A percentile compares a stretch with the other conserved stretches of the same genome.
phyloP scores from a whole-genome alignment of 2,888 invertebrate genomes.

The Andrena bicolor region DNA sequence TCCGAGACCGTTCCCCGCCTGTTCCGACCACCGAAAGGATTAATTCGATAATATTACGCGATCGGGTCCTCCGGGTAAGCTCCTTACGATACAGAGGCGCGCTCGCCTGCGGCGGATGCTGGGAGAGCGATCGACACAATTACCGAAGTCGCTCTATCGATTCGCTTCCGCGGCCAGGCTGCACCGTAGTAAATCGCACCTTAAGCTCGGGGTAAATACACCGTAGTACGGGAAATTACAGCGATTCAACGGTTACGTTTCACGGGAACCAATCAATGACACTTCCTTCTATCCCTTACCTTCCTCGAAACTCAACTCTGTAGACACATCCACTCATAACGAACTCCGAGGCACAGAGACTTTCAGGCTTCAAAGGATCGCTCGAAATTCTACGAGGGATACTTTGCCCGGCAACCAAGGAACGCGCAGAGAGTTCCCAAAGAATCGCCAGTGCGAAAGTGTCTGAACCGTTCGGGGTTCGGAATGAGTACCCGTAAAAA shows the following conservation, averaged over 20 bases:
- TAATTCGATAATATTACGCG: constrained; percentile 45
- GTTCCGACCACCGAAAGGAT: constrained; percentile 32
- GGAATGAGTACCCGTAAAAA: too few species aligned
- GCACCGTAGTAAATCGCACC: constrained; percentile 47
- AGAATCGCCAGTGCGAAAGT: too few species aligned
- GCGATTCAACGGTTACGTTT: constrained; percentile 12
- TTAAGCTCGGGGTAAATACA: constrained; percentile 52
- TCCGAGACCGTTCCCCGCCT: not conserved
- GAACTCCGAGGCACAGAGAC: too few species aligned
- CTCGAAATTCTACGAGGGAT: too few species aligned
- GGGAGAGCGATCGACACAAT: constrained; percentile 57
- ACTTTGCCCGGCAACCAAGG: too few species aligned
- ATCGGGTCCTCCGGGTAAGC: constrained; percentile 24
- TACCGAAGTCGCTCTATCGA: constrained; percentile 61
- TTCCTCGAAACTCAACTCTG: not conserved
- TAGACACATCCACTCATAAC: too few species aligned
- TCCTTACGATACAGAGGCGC: constrained; percentile 24
- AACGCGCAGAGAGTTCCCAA: too few species aligned
- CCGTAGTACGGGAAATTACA: constrained; percentile 33
- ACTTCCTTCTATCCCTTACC: not conserved
- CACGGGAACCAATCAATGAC: not conserved
- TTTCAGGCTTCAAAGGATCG: too few species aligned
- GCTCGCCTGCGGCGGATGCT: constrained; percentile 31
- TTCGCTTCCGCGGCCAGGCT: constrained; percentile 27
- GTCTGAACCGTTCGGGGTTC: too few species aligned